A percentile compares a stretch with the other conserved stretches of the same genome.
phyloP scores from a whole-genome alignment of 2,888 invertebrate genomes.

The Carabus problematicus region DNA sequence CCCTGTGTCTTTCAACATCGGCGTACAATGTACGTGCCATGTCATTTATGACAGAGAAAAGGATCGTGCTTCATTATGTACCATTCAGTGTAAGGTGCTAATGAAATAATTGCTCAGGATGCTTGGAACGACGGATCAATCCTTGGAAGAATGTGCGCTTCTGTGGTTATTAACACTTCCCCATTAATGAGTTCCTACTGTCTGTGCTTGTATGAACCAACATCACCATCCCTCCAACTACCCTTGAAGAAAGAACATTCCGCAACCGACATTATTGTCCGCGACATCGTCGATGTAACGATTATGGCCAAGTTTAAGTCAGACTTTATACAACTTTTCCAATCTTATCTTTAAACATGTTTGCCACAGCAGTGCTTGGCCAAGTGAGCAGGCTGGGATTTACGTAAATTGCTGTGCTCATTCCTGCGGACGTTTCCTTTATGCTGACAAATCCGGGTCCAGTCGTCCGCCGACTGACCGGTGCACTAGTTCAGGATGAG shows the following conservation, averaged over 20 bases:
- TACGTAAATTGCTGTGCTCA: conserved; percentile 60
- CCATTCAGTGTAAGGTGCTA: too few species aligned
- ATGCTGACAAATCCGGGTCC: conserved; percentile 48
- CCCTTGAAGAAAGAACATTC: neutral
- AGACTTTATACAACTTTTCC: conserved; percentile 63
- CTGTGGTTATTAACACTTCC: conserved; percentile 16
- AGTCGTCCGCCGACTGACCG: conserved; percentile 46
- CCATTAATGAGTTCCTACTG: conserved; percentile 11
- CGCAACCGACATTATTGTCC: conserved; percentile 2
- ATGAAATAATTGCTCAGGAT: too few species aligned
- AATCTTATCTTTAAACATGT: conserved; percentile 63
- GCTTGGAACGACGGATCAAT: neutral
- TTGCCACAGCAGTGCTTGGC: conserved; percentile 56
- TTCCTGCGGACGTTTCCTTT: conserved; percentile 50
- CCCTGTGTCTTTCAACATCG: conserved; percentile 4
- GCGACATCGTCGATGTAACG: conserved; percentile 54
- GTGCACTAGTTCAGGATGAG: conserved; percentile 47
- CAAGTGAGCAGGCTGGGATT: conserved; percentile 59
- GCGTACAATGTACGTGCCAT: too few species aligned
- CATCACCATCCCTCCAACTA: too few species aligned
- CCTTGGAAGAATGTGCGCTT: neutral
- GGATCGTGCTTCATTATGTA: neutral
- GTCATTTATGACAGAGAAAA: too few species aligned
- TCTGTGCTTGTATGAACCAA: neutral
- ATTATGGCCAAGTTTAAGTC: conserved; percentile 54